Evolutionary conservation across 2,113 vertebrate genomes (phyloP).

Genomic region (Acrocephalus kingi): DNA sequence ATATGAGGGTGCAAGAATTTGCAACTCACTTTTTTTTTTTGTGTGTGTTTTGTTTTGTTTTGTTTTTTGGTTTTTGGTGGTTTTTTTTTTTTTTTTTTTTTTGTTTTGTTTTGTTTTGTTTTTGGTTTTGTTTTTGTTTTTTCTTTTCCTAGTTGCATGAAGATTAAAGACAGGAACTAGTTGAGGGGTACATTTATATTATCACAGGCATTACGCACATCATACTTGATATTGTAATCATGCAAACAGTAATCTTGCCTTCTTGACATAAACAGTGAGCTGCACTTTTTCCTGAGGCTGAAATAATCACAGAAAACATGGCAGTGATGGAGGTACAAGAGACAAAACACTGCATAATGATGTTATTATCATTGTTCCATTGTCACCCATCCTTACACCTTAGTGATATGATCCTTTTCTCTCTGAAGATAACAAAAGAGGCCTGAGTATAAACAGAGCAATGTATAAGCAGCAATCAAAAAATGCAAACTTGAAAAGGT

Average conservation of each 20-base stretch:
- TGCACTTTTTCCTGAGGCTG: slow-evolving; percentile 64
- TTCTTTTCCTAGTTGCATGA: not conserved
- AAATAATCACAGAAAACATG: slow-evolving; percentile 71
- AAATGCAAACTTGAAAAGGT: not conserved
- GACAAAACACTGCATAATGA: slow-evolving; percentile 61
- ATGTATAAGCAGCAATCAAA: not conserved
- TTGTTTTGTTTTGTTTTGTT: not conserved
- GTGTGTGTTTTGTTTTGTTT: not conserved
- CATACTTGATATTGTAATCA: slow-evolving; percentile 61
- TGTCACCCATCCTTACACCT: slow-evolving; percentile 55
- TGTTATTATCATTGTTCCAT: slow-evolving; percentile 55
- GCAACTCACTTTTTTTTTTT: not conserved
- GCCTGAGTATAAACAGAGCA: slow-evolving; percentile 22
- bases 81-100: not conserved
- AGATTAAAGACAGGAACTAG: slow-evolving; percentile 29
- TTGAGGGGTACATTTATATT: slow-evolving; percentile 53
- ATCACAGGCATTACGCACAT: slow-evolving; percentile 47
- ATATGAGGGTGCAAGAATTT: not conserved
- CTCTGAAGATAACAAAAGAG: slow-evolving; percentile 37
- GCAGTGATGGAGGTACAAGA: slow-evolving; percentile 65
- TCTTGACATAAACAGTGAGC: slow-evolving; percentile 65
- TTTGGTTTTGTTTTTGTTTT: not conserved
- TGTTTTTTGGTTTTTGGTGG: not conserved
- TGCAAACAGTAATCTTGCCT: slow-evolving; percentile 49
- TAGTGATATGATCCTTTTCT: slow-evolving; percentile 32